Conservation (phyloP, 2,888 invertebrate genomes). For the Agrotis ipsilon region DNA sequence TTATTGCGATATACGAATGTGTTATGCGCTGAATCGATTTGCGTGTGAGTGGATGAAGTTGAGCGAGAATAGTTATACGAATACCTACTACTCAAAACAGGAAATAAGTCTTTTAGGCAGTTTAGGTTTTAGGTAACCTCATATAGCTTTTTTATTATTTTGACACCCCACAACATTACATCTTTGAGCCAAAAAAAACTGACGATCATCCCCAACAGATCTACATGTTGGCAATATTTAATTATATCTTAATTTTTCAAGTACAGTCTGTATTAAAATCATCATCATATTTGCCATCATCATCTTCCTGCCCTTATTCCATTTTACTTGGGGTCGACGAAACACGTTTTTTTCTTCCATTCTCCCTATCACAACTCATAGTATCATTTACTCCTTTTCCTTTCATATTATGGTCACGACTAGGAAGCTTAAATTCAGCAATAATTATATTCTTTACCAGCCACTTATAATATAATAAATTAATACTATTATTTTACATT, state of each 20-base stretch:
- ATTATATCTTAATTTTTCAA: neutral
- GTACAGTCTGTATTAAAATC: neutral
- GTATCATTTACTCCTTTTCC: no score
- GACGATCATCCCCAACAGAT: neutral
- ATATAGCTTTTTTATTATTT: neutral
- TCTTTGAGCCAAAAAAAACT: neutral
- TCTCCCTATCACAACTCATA: no score
- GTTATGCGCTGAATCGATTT: slow-evolving; percentile 51
- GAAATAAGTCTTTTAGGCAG: neutral
- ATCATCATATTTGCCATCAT: no score
- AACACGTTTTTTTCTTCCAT: no score
- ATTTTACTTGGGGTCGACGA: no score
- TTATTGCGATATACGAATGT: slow-evolving; percentile 50
- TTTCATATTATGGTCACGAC: neutral
- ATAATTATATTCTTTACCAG: neutral
- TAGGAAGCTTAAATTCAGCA: neutral
- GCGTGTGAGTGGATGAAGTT: slow-evolving; percentile 21
- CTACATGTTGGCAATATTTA: neutral
- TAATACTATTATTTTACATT: neutral
- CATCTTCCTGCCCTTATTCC: no score
- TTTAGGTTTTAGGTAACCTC: no score
- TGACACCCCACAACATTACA: no score
- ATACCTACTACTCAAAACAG: neutral
- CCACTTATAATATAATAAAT: slow-evolving; percentile 22
- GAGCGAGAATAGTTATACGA: slow-evolving; percentile 1